These are phyloP conservation scores for Gibbula magus DNA, from an alignment of 2,888 invertebrate species.

Conservation along the genomic window DNA sequence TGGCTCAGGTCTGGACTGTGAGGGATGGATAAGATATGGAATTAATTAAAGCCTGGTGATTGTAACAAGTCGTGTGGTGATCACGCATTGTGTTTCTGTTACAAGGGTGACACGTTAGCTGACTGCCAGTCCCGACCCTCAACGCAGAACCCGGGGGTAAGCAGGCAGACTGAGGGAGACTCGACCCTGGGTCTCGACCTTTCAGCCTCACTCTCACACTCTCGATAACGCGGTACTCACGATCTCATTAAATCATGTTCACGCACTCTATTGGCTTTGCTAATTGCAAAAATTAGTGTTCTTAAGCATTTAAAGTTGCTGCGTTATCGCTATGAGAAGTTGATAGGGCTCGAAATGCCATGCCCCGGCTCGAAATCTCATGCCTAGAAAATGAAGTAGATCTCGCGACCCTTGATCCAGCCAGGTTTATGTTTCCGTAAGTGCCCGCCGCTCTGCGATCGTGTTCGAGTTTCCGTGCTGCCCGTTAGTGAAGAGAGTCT, in stretches of 20 bases:
- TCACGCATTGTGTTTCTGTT: background rate
- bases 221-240: constrained; percentile 3
- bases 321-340: background rate
- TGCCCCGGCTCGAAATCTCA: constrained; percentile 1
- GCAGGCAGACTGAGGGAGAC: background rate
- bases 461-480: background rate
- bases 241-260: constrained; percentile 23
- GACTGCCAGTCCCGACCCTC: background rate
- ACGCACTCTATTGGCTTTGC: constrained; percentile 14
- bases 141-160: background rate
- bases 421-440: background rate
- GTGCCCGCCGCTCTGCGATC: background rate
- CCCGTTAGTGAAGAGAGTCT: background rate
- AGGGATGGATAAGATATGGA: background rate
- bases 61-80: background rate
- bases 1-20: too few relatives aligned
- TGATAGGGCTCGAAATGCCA: background rate
- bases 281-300: constrained; percentile 14
- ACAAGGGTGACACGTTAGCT: too few relatives aligned
- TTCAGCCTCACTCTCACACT: background rate
- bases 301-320: constrained; percentile 7
- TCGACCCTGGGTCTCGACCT: background rate
- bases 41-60: constrained; percentile 6
- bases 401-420: background rate
- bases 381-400: background rate